Evolutionary conservation across 2,797 vertebrate genomes (phyloP), one percentile per base, ranked within the genome.

Genomic region (Notolepis coatsorum): DNA sequence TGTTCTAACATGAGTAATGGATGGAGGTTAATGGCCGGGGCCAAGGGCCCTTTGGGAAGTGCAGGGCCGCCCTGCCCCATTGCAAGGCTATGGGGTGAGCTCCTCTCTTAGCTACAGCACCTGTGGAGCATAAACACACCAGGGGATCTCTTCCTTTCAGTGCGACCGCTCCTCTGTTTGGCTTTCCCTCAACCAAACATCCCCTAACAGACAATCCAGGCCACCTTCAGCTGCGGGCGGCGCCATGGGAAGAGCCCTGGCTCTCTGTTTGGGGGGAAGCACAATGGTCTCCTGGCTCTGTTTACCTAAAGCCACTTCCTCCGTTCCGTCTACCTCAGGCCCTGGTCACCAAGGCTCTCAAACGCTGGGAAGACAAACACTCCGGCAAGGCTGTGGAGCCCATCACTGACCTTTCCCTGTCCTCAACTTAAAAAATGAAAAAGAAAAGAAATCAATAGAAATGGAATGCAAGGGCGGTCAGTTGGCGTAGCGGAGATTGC

Each of bases 151-250:
- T 85, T 87, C 79, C 83, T 88, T 89, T 84, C 80, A 84, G 79
- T 61, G 3, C 42, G 59, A 48, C 70, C 46, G 35, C 67, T 75
- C 73, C 72, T 77, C 72, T 88, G 80, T 88, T 89, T 90, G 79
- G 78, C 73, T 82, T 88, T 83, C 75, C 77, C 81, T 82, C 71
- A 61, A 84, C 78, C 75, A 54, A 88, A 90, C 84, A 88, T 88
- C 85, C 87, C 82, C 52, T 77, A 73, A 81, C 80, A 88, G 81
- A 88, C 85, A 89, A 88, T 88, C 76, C 79, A 82, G 74, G 82
- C 81, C 84, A 76, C 73, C 77, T 80, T 57, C 62, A 53, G 51
- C 48, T 63, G 57, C 50, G 71, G 77, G 57, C 50, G 71, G 77
- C 81, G 50, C 82, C 81, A 88, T 71, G 86, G 85, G 86, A 88